Base-by-base conservation (phyloP, 2,113 vertebrate species). In the Vidua chalybeata region DNA sequence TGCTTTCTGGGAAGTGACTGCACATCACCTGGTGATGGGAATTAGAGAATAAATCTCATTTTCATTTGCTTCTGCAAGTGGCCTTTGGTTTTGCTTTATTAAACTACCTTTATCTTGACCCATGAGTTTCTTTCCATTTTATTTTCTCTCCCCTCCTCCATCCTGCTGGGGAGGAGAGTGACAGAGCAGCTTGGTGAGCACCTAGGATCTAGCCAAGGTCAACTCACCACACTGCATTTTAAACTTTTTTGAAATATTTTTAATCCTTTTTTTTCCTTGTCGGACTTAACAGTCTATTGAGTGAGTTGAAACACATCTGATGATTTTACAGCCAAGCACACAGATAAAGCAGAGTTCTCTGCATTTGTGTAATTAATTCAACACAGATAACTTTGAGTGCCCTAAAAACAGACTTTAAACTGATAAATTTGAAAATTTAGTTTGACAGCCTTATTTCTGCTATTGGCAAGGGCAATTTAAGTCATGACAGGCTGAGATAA, bases 381-480 rank as follows among this genome's bases (percentile, higher is more conserved):
- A 73, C 79, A 91, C 16, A 94, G 96, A 97, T 97, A 97, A 97
- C 86, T 95, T 95, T 90, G 61, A 93, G 55, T 93, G 74, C 64
- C 79, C 93, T 97, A 69, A 96, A 97, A 94, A 68, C 28, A 94
- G 59, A 58, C n/a, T 96, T 96, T 97, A 87, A 96, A 94, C 66
- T 66, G 90, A 94, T 95, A 97, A 91, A 97, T 97, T 94, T 95
- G 89, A 97, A 97, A 97, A 97, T 94, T 92, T 73, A 93, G 67
- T 95, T 95, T 94, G 94, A 96, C 89, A 97, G 74, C 33, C 64
- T 96, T 96, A 82, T 89, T 97, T 96, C 95, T 97, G 90, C 97
- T 97, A 21, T 63, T 19, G 97, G 96, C 96, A 98, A 98, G 96
- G 97, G 48, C 94, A 97, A 82, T 93, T 95, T 88, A 89, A 97